Percentiles rank a stretch among this genome's conserved stretches.
Conservation (phyloP, 2,113 vertebrate genomes). For the Amia ocellicauda region DNA sequence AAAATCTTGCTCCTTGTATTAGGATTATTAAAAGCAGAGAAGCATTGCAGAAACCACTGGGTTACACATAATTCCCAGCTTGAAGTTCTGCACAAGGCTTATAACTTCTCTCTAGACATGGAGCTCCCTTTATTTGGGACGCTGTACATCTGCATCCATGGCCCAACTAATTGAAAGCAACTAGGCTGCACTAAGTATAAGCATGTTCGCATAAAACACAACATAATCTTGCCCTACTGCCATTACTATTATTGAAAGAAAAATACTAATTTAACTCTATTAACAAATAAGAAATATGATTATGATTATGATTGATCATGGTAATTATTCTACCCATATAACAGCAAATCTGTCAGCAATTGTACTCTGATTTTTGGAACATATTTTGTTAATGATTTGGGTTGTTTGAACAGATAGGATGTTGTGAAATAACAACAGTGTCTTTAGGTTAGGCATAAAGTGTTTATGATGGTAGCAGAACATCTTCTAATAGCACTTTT, state of each 20-base stretch:
- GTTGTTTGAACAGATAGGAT: too few species aligned
- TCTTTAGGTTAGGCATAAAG: neutral
- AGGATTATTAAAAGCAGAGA: too few species aligned
- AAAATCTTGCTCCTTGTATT: too few species aligned
- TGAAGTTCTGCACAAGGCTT: neutral
- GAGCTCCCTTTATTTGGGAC: too few species aligned
- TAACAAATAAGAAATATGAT: neutral
- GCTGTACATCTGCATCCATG: neutral
- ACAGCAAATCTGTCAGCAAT: too few species aligned
- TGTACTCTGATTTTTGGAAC: too few species aligned
- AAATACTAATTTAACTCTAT: too few species aligned
- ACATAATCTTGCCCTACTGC: too few species aligned
- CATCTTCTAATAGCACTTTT: neutral
- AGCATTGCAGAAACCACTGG: too few species aligned
- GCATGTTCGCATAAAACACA: too few species aligned
- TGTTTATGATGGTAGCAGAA: neutral
- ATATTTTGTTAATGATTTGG: too few species aligned
- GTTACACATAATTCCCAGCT: neutral
- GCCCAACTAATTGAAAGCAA: neutral
- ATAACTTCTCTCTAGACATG: neutral
- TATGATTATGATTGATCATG: neutral
- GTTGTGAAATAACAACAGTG: neutral
- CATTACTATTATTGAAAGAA: too few species aligned
- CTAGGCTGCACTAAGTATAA: neutral
- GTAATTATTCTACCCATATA: neutral